Base-by-base conservation (phyloP, 2,113 vertebrate genomes). In the Carassius auratus region DNA sequence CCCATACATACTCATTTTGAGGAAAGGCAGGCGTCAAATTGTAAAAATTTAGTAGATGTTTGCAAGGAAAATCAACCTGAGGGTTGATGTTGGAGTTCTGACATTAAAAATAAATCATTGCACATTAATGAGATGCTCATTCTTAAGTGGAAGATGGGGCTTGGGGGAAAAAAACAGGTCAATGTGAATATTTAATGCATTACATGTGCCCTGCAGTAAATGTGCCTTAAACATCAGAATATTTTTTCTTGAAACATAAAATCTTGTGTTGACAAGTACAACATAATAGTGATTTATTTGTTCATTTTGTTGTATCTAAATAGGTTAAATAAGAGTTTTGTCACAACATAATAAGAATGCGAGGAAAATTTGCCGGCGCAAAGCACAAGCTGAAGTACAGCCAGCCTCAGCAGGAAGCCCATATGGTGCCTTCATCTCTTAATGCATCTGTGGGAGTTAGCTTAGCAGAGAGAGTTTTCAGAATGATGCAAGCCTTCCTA, bases 341-440 rank as follows among this genome's bases (percentile, higher is more conserved):
- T 36, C 50, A 57, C 26, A 12, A 38, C 33, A 15, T 26, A 30
- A 19, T 81, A 42, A 30, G 79, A n/a, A 81, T 59, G 6, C n/a
- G 6, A 69, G 23, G 30, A 55, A 7, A 57, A 36, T 83, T 59
- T 59, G 45, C 62, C 3, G 17, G 45, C 62, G 69, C 23, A 19
- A 23, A 68, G 62, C 45, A 76, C 75, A 76, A 0, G 8, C 75
- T 79, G 76, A 61, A n/a, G 33, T n/a, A 7, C 68, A 83, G 50
- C 68, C 33, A 83, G 12, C 7, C 68, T 17, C 68, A 59, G 68
- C 81, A 73, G 81, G 81, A 71, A 73, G 21, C 50, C 66, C 81
- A 73, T 83, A 83, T 83, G 81, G 81, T 83, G 66, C 81, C 64
- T 66, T 81, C 59, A 82, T 82, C 80, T 82, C 30, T 71, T 55